Base-by-base conservation (phyloP, 1,140 invertebrate species). In the Drosophila orosa region DNA sequence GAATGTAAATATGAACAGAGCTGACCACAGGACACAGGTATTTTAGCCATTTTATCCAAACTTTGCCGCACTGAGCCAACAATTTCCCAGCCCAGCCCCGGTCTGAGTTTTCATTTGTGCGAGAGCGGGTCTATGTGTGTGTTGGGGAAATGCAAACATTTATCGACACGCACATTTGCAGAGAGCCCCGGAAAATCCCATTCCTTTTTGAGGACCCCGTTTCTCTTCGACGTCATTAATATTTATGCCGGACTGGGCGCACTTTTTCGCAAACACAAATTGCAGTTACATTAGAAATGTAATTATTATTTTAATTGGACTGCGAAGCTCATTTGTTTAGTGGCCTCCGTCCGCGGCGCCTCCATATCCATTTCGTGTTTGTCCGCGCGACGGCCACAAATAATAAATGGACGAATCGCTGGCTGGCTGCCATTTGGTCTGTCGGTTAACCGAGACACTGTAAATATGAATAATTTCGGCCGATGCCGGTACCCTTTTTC, bases 271-370 rank as follows among this genome's bases (percentile, higher is more conserved):
- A 52, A 61, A 72, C 76, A 72, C 73, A 84, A 74, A 79, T 74
- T 69, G 60, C 81, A 80, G 76, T 74, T 85, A 67, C 87, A 90
- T 90, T 90, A 90, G 87, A 90, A 90, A 90, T 90, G 87, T 90
- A 90, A 90, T 90, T 90, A 90, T 90, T 90, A 90, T 90, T 90
- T 90, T 90, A 90, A 90, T 90, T 83, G 82, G 73, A 80, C 80
- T 78, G 77, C 80, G 67, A 55, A 58, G 76, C 75, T 66, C 75
- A 86, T 86, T 82, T 87, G 67, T 78, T 86, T 69, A 79, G 61
- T 45, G 57, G 59, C 24, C 29, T 50, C 27, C 12, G 7, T 13
- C 8, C 7, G 37, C 2, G 25, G 10, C 24, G 44, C 22, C 13
- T n/a, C 44, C 12, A 48, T 29, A 25, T 42, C 54, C 61, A 42